Evolutionary conservation across 2,888 invertebrate genomes (phyloP).

Genomic region (Polymixis lichenea): DNA sequence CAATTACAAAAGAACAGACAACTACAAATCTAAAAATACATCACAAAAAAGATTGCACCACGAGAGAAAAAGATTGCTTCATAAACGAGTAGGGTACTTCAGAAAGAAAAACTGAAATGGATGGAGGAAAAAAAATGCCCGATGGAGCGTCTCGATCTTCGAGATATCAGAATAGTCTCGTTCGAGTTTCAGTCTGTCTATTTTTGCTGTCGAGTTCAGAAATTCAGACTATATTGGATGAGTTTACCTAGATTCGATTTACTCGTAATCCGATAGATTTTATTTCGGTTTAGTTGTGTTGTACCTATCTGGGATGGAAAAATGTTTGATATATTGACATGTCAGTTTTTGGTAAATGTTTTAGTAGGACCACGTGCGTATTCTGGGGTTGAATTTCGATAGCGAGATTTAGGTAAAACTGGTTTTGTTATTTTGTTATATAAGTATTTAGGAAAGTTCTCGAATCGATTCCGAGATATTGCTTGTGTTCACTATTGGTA

Average conservation of each 20-base stretch:
- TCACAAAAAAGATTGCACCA: no score
- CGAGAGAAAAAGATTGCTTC: not conserved
- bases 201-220: conserved; percentile 55
- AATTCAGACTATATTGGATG: conserved; percentile 41
- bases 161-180: conserved; percentile 25
- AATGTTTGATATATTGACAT: conserved; percentile 5
- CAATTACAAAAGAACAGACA: not conserved
- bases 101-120: conserved; percentile 30
- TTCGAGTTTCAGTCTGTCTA: conserved; percentile 40
- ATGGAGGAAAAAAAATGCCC: conserved; percentile 12
- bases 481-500: no score
- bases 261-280: conserved; percentile 39
- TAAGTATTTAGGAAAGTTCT: not conserved
- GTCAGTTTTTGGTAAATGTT: not conserved
- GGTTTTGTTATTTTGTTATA: not conserved
- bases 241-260: conserved; percentile 50
- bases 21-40: no score
- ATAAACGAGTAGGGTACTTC: not conserved
- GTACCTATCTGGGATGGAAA: conserved; percentile 1
- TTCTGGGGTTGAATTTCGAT: conserved; percentile 1
- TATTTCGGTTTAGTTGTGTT: conserved; percentile 34
- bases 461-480: not conserved
- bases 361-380: not conserved
- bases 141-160: conserved; percentile 26
- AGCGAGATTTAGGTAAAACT: not conserved